A percentile compares a stretch with the other conserved stretches of the same genome.
These are phyloP conservation scores for Acanthochromis polyacanthus DNA, from an alignment of 2,113 vertebrate genomes.

Conservation along the genomic window DNA sequence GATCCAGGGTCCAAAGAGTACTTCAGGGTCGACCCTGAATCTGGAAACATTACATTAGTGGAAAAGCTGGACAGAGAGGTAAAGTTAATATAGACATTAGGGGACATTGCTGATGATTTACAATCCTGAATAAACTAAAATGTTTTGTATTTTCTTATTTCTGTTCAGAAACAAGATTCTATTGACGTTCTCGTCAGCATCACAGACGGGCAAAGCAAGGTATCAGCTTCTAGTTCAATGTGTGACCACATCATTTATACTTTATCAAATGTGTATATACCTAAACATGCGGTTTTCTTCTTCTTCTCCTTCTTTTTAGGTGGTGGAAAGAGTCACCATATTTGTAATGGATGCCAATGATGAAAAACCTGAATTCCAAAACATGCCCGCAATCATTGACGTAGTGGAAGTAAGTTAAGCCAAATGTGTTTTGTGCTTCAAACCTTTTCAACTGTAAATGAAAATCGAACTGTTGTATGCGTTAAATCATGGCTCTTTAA, in stretches of 20 bases:
- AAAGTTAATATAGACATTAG: constrained; percentile 19
- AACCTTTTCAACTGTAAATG: too few relatives aligned
- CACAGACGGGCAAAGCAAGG: constrained; percentile 93
- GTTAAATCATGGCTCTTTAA: not conserved
- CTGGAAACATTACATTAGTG: constrained; percentile 91
- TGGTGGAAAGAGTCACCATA: constrained; percentile 93
- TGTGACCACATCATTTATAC: not conserved
- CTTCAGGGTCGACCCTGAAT: constrained; percentile 89
- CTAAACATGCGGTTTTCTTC: not conserved
- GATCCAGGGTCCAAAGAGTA: constrained; percentile 89
- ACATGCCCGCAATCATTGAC: constrained; percentile 89
- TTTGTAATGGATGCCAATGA: constrained; percentile 96
- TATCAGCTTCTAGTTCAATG: constrained; percentile 74
- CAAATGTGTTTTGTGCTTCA: too few relatives aligned
- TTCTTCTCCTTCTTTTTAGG: constrained; percentile 78
- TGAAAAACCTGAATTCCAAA: constrained; percentile 92
- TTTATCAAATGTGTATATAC: not conserved
- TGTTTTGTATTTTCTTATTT: constrained; percentile 5
- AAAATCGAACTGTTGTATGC: too few relatives aligned
- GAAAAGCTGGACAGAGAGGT: constrained; percentile 97
- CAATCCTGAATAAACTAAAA: not conserved
- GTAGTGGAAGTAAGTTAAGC: constrained; percentile 89
- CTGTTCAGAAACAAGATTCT: constrained; percentile 90
- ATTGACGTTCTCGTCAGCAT: constrained; percentile 94
- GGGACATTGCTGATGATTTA: not conserved